Evolutionary conservation across 2,113 vertebrate genomes (phyloP), one percentile per base, ranked within the genome.

Genomic region (Orientallactaga bullata): DNA sequence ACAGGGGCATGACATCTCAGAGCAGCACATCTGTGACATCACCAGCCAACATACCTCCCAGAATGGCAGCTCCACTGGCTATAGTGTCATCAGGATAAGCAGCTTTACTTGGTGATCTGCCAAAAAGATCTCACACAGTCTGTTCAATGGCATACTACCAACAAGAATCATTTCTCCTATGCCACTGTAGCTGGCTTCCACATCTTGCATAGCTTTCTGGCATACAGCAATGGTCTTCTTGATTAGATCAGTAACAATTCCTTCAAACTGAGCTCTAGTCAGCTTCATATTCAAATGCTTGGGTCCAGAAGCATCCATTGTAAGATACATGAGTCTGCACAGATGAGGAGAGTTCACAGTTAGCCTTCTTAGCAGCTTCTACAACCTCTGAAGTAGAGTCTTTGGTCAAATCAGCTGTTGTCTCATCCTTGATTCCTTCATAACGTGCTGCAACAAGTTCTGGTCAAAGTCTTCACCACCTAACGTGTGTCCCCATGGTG

Each of bases 401-500:
- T 61, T 61, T 61, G 60, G 60, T 61, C 60, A 61, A 61, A 61
- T 61, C 60, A 61, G 89, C 28, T 16, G 28, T 35, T 18, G 60
- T 68, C 98, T 99, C 99, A 98, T 99, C 99, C 97, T 99, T 99
- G 97, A 99, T 89, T 99, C 99, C 93, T 99, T 99, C 74, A 99
- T 99, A 89, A 99, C 99, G 96, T 99, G 96, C 91, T 95, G 97
- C 21, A 99, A 98, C 89, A 99, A 98, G 84, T 99, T 99, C 97
- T 99, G 99, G 97, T 99, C 99, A 71, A 99, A 99, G 97, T 99
- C 99, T 97, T 99, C 99, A 94, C 99, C 99, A 18, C 99, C 99
- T 94, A 99, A 97, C 99, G 99, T 13, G 99, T 99, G 97, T 99
- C 99, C 20, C 99, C 99, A 26, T 99, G 88, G 99, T 99, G 35